Evolutionary conservation across 2,113 vertebrate species (phyloP).

Genomic region (Stigmatopora argus): DNA sequence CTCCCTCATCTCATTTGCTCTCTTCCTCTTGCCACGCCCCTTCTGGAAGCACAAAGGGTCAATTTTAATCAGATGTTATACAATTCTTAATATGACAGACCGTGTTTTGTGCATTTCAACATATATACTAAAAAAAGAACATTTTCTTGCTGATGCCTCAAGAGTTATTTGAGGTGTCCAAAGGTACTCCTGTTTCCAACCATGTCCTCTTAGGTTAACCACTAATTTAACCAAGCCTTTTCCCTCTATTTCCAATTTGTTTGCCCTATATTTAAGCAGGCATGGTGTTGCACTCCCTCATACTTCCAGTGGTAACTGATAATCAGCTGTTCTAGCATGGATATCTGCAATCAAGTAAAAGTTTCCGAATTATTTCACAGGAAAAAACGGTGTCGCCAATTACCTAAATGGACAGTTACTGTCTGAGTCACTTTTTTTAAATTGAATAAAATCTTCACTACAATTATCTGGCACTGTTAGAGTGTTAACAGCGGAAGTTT

Average conservation of each 20-base stretch:
- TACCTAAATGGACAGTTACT: constrained; percentile 1
- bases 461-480: no score
- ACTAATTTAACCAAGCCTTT: constrained; percentile 53
- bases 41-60: constrained; percentile 51
- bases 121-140: constrained; percentile 1
- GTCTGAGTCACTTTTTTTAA: no score
- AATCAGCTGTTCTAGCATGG: constrained; percentile 49
- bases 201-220: constrained; percentile 53
- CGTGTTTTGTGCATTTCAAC: constrained; percentile 14
- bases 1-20: constrained; percentile 35
- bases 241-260: constrained; percentile 29
- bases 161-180: constrained; percentile 48
- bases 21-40: constrained; percentile 42
- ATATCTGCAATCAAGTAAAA: constrained; percentile 63
- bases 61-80: constrained; percentile 50
- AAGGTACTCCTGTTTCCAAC: constrained; percentile 52
- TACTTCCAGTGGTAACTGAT: constrained; percentile 50
- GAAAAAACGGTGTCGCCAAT: not conserved
- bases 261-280: constrained; percentile 61
- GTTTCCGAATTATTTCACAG: constrained; percentile 38
- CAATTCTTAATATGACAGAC: constrained; percentile 11
- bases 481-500: constrained; percentile 13
- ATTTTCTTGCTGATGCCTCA: constrained; percentile 28
- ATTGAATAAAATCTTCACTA: no score
- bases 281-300: constrained; percentile 52